Conservation (phyloP, 2,888 invertebrate species). For the Byasa hedistus region DNA sequence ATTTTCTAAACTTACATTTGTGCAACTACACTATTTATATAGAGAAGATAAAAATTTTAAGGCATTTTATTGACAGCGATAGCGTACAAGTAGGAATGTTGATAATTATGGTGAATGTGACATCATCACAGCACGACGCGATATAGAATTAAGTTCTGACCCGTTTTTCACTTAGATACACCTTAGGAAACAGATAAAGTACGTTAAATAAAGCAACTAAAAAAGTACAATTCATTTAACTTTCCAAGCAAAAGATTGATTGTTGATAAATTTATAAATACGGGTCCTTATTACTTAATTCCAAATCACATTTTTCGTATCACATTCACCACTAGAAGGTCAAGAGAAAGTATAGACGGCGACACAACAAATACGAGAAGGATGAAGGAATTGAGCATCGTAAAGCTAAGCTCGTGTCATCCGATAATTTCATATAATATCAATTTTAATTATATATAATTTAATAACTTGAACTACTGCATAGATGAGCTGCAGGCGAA, state of each 20-base stretch:
- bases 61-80: conserved; percentile 70
- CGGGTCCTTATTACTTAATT: background rate
- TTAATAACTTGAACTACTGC: background rate
- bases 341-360: background rate
- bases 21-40: conserved; percentile 53
- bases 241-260: no score
- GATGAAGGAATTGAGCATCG: conserved; percentile 54
- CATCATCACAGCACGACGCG: background rate
- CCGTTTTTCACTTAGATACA: no score
- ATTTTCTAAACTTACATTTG: conserved; percentile 47
- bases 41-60: conserved; percentile 58
- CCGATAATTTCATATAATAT: conserved; percentile 11
- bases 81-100: conserved; percentile 36
- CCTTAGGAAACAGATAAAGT: no score
- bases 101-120: conserved; percentile 40
- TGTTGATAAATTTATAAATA: background rate
- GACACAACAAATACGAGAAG: conserved; percentile 19
- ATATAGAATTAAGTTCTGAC: no score
- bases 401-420: conserved; percentile 65
- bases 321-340: conserved; percentile 4
- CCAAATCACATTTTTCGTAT: background rate
- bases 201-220: no score
- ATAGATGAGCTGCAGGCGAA: background rate
- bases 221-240: no score
- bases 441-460: conserved; percentile 7